Percentiles rank a stretch among this genome's conserved stretches.
These are phyloP conservation scores for Ormyrus pomaceus DNA, from an alignment of 2,888 invertebrate species.

Conservation along the genomic window DNA sequence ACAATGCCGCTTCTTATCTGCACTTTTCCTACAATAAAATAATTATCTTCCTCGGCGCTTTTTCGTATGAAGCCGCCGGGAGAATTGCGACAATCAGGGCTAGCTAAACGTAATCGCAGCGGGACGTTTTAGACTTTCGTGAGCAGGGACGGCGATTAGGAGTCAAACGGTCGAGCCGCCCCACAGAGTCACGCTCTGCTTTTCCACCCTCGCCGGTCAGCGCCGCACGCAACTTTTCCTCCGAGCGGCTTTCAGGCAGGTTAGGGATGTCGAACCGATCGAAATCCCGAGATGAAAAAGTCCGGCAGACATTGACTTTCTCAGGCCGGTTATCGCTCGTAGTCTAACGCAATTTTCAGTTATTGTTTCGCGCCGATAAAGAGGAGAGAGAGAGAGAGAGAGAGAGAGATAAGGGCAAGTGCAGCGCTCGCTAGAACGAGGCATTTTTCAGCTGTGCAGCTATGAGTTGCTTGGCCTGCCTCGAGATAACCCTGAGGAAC, in stretches of 20 bases:
- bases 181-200: no score
- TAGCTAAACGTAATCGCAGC: no score
- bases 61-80: no score
- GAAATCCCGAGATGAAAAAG: slow-evolving; percentile 7
- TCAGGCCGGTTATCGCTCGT: background rate
- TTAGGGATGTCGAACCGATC: background rate
- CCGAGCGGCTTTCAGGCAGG: slow-evolving; percentile 16
- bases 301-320: slow-evolving; percentile 38
- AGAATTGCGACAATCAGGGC: no score
- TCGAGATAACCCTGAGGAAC: slow-evolving; percentile 74
- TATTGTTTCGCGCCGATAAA: slow-evolving; percentile 16
- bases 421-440: background rate
- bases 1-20: no score
- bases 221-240: background rate
- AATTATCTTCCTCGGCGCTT: no score
- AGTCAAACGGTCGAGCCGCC: no score
- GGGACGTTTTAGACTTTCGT: no score
- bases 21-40: no score
- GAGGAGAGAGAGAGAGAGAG: slow-evolving; percentile 10
- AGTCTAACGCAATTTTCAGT: slow-evolving; percentile 28
- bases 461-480: slow-evolving; percentile 73
- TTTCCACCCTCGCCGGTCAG: no score
- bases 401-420: slow-evolving; percentile 2
- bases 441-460: background rate
- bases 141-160: no score